Percentiles rank a stretch among this genome's conserved stretches.
These are phyloP conservation scores for Eutrigla gurnardus DNA, from an alignment of 2,797 vertebrate genomes.

Conservation along the genomic window DNA sequence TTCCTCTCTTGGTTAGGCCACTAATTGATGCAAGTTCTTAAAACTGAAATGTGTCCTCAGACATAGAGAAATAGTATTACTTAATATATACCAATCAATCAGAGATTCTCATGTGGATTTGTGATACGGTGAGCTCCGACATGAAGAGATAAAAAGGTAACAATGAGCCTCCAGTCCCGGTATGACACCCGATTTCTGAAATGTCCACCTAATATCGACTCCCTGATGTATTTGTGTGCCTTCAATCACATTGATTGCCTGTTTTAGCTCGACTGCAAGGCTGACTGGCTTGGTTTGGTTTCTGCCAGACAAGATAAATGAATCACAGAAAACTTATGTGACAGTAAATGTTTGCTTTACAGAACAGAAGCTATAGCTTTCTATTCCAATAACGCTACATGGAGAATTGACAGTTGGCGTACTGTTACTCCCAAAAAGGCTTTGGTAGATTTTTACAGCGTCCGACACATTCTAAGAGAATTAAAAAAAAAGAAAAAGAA, in stretches of 20 bases:
- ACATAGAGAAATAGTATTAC: constrained; percentile 14
- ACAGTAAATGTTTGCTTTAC: constrained; percentile 29
- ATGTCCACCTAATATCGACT: constrained; percentile 38
- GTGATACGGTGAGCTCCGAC: constrained; percentile 25
- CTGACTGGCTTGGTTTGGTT: constrained; percentile 45
- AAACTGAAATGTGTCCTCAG: constrained; percentile 38
- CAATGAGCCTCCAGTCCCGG: constrained; percentile 44
- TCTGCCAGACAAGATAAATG: constrained; percentile 58
- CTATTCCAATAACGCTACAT: background rate
- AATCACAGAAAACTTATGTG: constrained; percentile 50
- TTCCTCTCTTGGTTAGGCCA: constrained; percentile 29
- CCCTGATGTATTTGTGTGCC: constrained; percentile 51
- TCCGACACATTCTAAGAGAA: constrained; percentile 20
- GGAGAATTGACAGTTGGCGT: constrained; percentile 24
- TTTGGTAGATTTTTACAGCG: constrained; percentile 2
- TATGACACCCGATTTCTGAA: constrained; percentile 48
- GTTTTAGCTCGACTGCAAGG: constrained; percentile 45
- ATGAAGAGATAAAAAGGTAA: constrained; percentile 32
- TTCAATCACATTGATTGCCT: constrained; percentile 63
- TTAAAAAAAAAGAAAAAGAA: constrained; percentile 1
- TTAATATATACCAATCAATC: constrained; percentile 34
- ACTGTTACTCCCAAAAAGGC: constrained; percentile 13
- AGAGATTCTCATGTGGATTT: constrained; percentile 27
- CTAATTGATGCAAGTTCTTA: constrained; percentile 48
- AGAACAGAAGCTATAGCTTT: constrained; percentile 21